Percentiles rank a stretch among this genome's conserved stretches.
phyloP scores from a whole-genome alignment of 2,888 invertebrate species.

The Dolichomitus sp. region DNA sequence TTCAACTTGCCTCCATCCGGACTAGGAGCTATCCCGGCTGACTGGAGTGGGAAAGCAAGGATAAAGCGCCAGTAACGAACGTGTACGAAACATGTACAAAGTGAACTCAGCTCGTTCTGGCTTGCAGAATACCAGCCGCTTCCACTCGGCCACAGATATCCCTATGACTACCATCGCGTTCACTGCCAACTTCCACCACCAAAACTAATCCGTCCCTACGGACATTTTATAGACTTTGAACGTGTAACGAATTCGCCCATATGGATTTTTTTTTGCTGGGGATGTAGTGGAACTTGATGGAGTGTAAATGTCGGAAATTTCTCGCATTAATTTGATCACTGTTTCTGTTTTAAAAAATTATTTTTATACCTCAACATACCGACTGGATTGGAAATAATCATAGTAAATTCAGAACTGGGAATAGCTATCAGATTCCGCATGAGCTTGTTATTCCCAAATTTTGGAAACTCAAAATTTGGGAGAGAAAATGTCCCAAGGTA shows the following conservation, averaged over 20 bases:
- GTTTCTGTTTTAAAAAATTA: too few relatives aligned
- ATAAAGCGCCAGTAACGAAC: slow-evolving; percentile 62
- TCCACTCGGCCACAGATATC: slow-evolving; percentile 20
- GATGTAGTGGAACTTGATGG: too few relatives aligned
- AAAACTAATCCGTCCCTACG: slow-evolving; percentile 53
- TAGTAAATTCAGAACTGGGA: too few relatives aligned
- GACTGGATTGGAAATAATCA: too few relatives aligned
- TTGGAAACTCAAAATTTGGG: too few relatives aligned
- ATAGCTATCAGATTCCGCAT: too few relatives aligned
- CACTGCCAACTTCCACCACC: slow-evolving; percentile 30
- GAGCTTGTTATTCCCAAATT: too few relatives aligned
- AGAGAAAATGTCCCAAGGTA: too few relatives aligned
- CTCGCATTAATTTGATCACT: too few relatives aligned
- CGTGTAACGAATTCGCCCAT: slow-evolving; percentile 6
- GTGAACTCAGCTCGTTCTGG: slow-evolving; percentile 31
- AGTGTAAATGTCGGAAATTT: too few relatives aligned
- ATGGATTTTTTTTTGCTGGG: not conserved
- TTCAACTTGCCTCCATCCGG: slow-evolving; percentile 44
- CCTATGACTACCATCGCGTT: slow-evolving; percentile 40
- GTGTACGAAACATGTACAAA: slow-evolving; percentile 61
- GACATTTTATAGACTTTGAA: slow-evolving; percentile 45
- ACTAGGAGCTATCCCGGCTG: not conserved
- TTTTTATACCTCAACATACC: too few relatives aligned
- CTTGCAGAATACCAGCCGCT: slow-evolving; percentile 19
- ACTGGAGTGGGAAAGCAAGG: slow-evolving; percentile 33